These are phyloP conservation scores for Bufotes viridis DNA, from an alignment of 2,797 vertebrate species.

Conservation along the genomic window DNA sequence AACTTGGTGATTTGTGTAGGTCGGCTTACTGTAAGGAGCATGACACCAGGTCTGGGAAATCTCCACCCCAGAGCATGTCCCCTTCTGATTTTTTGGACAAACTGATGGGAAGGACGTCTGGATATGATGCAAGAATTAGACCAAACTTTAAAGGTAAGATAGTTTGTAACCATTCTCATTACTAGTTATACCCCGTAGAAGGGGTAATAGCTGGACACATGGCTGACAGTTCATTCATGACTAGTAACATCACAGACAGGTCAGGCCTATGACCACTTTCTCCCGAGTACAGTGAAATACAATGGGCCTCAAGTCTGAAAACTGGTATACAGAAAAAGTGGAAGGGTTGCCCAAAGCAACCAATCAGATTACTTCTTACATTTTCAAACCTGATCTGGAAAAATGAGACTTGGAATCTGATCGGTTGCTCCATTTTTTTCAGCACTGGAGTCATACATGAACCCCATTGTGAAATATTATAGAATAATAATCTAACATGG, in stretches of 20 bases:
- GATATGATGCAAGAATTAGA: conserved; percentile 96
- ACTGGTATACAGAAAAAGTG: background rate
- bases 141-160: conserved; percentile 98
- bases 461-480: no score
- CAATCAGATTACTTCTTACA: background rate
- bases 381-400: background rate
- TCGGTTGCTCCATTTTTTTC: background rate
- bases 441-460: background rate
- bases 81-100: conserved; percentile 99
- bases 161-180: background rate
- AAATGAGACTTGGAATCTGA: background rate
- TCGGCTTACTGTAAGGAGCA: conserved; percentile 90
- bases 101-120: conserved; percentile 96
- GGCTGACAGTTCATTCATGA: no score
- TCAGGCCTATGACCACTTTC: background rate
- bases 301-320: background rate
- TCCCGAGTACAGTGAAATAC: background rate
- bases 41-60: conserved; percentile 88
- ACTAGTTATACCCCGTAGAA: background rate
- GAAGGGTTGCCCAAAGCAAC: background rate
- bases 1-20: conserved; percentile 80
- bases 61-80: conserved; percentile 88
- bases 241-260: background rate
- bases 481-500: no score
- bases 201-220: background rate